phyloP scores from a whole-genome alignment of 2,113 vertebrate genomes.

The Pardalotus punctatus region DNA sequence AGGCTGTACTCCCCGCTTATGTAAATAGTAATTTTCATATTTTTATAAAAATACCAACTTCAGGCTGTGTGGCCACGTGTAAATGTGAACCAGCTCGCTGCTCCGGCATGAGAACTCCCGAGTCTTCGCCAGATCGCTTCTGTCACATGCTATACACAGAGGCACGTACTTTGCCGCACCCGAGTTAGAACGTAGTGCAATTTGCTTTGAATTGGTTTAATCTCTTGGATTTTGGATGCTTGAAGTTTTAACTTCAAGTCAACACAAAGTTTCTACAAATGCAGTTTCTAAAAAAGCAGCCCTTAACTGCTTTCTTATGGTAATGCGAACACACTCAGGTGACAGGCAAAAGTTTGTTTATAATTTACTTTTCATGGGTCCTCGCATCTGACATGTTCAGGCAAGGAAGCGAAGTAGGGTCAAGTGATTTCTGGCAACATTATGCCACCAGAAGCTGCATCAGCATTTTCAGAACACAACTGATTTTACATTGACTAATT shows the following conservation, averaged over 20 bases:
- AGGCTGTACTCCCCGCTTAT: background rate
- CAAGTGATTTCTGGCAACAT: background rate
- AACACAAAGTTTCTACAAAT: background rate
- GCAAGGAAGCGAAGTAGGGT: fast-evolving
- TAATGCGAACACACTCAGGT: background rate
- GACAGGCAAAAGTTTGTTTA: background rate
- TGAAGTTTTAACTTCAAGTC: background rate
- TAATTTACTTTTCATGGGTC: background rate
- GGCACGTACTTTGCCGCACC: background rate
- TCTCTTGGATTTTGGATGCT: background rate
- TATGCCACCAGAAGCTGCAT: background rate
- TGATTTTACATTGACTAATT: background rate
- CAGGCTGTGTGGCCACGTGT: background rate
- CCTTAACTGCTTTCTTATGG: background rate
- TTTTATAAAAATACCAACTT: background rate
- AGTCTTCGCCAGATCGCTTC: background rate
- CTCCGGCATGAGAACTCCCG: background rate
- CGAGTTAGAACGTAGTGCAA: background rate
- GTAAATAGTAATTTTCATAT: background rate
- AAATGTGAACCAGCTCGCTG: background rate
- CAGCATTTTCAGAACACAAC: background rate
- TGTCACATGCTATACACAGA: no score
- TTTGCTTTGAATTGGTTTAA: background rate
- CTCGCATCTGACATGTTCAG: fast-evolving
- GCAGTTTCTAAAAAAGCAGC: no score